Evolutionary conservation across 1,140 invertebrate species (phyloP).

Genomic region (Bombus affinis): DNA sequence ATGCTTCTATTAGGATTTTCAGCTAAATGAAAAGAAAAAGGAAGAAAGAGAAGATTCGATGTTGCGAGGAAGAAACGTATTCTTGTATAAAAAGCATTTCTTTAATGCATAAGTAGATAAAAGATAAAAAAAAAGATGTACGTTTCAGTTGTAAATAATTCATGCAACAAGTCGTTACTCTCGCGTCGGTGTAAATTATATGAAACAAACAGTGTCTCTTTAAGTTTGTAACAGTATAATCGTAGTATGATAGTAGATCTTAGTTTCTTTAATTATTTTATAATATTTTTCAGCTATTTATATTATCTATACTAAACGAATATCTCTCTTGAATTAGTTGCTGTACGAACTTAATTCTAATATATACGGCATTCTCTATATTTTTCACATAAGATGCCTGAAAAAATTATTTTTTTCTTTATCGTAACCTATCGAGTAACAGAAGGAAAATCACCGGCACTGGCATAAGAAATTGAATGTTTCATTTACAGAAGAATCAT

Average conservation of each 20-base stretch:
- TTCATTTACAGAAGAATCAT: slow-evolving; percentile 50
- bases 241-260: slow-evolving; percentile 29
- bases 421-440: slow-evolving; percentile 24
- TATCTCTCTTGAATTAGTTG: slow-evolving; percentile 8
- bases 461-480: slow-evolving; percentile 59
- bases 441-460: slow-evolving; percentile 61
- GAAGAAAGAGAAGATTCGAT: slow-evolving; percentile 23
- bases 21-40: slow-evolving; percentile 17
- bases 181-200: slow-evolving; percentile 40
- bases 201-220: slow-evolving; percentile 22
- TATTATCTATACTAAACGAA: slow-evolving; percentile 37
- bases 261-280: slow-evolving; percentile 48
- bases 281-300: slow-evolving; percentile 58
- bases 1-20: slow-evolving; percentile 45
- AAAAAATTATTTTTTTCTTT: slow-evolving; percentile 14
- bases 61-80: slow-evolving; percentile 47
- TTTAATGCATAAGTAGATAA: slow-evolving; percentile 63
- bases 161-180: slow-evolving; percentile 39
- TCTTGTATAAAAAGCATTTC: slow-evolving; percentile 67
- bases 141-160: slow-evolving; percentile 63
- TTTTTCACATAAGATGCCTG: background rate
- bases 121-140: slow-evolving; percentile 45
- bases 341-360: slow-evolving; percentile 23
- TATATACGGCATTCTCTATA: slow-evolving; percentile 7
- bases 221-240: slow-evolving; percentile 35